Percentiles rank a stretch among this genome's conserved stretches.
Evolutionary conservation across 2,888 invertebrate genomes (phyloP).

Genomic region (Campoplex capitator): DNA sequence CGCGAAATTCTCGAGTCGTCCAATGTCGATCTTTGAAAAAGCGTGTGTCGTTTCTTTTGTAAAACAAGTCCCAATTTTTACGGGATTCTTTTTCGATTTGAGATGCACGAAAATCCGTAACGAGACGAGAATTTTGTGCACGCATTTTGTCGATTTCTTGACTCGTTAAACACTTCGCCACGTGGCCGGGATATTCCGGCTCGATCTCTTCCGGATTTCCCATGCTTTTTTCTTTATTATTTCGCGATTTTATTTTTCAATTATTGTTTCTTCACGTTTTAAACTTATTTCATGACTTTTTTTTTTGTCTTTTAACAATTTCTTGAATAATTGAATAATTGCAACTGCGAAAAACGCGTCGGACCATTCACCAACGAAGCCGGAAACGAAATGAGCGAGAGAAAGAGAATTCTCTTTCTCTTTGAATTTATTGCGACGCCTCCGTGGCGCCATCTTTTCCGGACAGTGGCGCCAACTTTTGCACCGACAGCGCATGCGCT

Average conservation of each 20-base stretch:
- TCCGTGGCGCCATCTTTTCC: conserved; percentile 62
- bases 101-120: conserved; percentile 90
- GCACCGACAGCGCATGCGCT: not conserved
- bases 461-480: not conserved
- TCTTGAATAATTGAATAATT: not conserved
- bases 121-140: conserved; percentile 89
- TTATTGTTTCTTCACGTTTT: not conserved
- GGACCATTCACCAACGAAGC: conserved; percentile 26
- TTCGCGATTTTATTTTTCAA: not conserved
- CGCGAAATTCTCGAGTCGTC: conserved; percentile 97
- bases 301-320: not conserved
- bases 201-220: conserved; percentile 63
- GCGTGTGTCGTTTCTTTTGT: conserved; percentile 96
- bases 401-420: conserved; percentile 30
- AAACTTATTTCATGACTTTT: not conserved
- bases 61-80: conserved; percentile 98
- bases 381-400: conserved; percentile 71
- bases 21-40: conserved; percentile 99
- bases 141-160: conserved; percentile 88
- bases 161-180: conserved; percentile 86
- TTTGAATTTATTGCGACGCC: conserved; percentile 72
- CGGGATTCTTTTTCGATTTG: conserved; percentile 93
- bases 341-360: too few relatives aligned
- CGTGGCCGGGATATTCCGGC: conserved; percentile 76
- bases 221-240: conserved; percentile 61